These are phyloP conservation scores for Siniperca chuatsi DNA, from an alignment of 2,113 vertebrate species.

Conservation along the genomic window DNA sequence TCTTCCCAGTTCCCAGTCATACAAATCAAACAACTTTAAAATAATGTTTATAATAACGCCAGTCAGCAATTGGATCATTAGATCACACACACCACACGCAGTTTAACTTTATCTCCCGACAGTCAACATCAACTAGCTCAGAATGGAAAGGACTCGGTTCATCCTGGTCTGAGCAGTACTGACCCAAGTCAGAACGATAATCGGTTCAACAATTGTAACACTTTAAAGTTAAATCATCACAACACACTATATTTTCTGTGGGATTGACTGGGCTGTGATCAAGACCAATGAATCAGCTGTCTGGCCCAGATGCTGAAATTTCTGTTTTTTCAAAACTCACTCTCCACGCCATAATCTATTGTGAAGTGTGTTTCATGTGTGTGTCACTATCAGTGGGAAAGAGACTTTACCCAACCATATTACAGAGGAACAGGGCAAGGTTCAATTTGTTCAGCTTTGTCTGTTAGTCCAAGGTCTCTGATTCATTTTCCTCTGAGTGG, in stretches of 20 bases:
- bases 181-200: slow-evolving; percentile 1
- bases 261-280: not conserved
- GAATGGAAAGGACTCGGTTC: not conserved
- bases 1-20: not conserved
- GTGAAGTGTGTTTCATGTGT: slow-evolving; percentile 7
- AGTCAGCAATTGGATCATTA: not conserved
- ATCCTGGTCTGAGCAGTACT: not conserved
- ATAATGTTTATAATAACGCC: not conserved
- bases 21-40: not conserved
- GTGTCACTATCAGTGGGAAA: slow-evolving; percentile 7
- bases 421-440: slow-evolving; percentile 1
- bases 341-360: not conserved
- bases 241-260: not conserved
- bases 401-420: slow-evolving; percentile 28
- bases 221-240: not conserved
- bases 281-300: slow-evolving; percentile 1
- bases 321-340: not conserved
- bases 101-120: no score
- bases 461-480: not conserved
- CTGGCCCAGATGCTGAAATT: not conserved
- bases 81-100: not conserved
- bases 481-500: slow-evolving; percentile 36
- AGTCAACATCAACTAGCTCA: not conserved
- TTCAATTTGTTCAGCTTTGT: slow-evolving; percentile 28
- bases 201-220: not conserved